Evolutionary conservation across 2,113 vertebrate species (phyloP).

Genomic region (Perccottus glenii): DNA sequence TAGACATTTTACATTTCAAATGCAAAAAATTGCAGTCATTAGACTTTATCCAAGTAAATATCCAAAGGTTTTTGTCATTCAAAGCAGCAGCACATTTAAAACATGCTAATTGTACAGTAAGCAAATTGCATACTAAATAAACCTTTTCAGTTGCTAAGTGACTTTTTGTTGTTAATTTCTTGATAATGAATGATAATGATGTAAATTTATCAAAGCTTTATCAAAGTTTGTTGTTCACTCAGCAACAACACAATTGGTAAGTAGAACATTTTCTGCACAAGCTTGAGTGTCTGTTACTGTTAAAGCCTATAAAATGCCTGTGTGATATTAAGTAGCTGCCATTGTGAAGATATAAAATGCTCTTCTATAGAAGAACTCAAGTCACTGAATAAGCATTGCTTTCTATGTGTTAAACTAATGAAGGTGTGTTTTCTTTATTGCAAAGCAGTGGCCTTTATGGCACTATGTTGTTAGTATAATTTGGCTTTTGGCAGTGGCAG

Average conservation of each 20-base stretch:
- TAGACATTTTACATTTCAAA: too few relatives aligned
- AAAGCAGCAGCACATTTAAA: too few relatives aligned
- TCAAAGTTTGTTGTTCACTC: conserved; percentile 39
- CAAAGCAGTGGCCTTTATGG: conserved; percentile 27
- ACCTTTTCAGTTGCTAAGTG: too few relatives aligned
- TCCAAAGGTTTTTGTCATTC: too few relatives aligned
- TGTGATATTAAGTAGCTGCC: conserved; percentile 49
- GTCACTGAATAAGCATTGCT: conserved; percentile 34
- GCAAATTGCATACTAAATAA: too few relatives aligned
- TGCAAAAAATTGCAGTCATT: too few relatives aligned
- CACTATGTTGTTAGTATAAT: conserved; percentile 16
- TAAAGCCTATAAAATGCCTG: conserved; percentile 54
- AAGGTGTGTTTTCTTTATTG: conserved; percentile 35
- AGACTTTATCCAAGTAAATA: too few relatives aligned
- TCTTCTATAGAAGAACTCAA: conserved; percentile 2
- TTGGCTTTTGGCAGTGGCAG: conserved; percentile 30
- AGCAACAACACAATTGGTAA: conserved; percentile 37
- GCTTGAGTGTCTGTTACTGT: conserved; percentile 46
- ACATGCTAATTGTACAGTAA: too few relatives aligned
- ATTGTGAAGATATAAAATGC: conserved; percentile 48
- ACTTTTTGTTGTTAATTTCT: too few relatives aligned
- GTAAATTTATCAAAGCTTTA: background rate
- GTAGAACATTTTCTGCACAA: conserved; percentile 31
- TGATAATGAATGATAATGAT: too few relatives aligned
- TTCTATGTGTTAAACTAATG: conserved; percentile 36